These are phyloP conservation scores for Acipenser oxyrinchus DNA, from an alignment of 2,797 vertebrate species.

Conservation along the genomic window DNA sequence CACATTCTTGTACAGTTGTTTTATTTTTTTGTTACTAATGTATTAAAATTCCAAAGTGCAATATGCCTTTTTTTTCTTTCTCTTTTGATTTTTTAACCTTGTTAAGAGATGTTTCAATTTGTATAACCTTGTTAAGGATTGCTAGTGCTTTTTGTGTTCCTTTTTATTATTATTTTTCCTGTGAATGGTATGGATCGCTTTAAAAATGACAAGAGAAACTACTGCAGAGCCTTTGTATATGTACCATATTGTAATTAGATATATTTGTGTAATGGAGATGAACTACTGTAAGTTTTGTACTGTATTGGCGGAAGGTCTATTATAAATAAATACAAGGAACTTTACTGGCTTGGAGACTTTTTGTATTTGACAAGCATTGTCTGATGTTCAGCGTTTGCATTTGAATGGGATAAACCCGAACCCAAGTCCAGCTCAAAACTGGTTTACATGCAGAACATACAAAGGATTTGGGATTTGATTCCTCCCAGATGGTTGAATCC, in stretches of 20 bases:
- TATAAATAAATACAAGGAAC: conserved; percentile 76
- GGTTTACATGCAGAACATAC: no score
- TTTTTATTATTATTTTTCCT: conserved; percentile 28
- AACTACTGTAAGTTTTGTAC: conserved; percentile 88
- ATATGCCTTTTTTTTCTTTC: conserved; percentile 15
- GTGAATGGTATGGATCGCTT: conserved; percentile 65
- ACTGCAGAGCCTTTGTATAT: conserved; percentile 75
- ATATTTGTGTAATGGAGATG: conserved; percentile 71
- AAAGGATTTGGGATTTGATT: no score
- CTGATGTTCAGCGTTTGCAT: no score
- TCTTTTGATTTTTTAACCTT: conserved; percentile 16
- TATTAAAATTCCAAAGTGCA: conserved; percentile 25
- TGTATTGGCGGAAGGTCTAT: conserved; percentile 78
- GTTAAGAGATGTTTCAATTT: conserved; percentile 34
- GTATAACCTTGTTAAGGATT: conserved; percentile 32
- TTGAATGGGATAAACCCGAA: no score
- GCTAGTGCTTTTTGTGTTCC: conserved; percentile 35
- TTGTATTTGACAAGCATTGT: neutral
- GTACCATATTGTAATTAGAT: conserved; percentile 78
- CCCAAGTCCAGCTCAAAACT: no score
- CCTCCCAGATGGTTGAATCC: no score
- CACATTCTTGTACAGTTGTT: conserved; percentile 20
- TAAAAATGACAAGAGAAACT: conserved; percentile 51
- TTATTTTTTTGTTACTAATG: conserved; percentile 21
- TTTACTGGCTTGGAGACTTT: conserved; percentile 30